Evolutionary conservation across 2,888 invertebrate species (phyloP), one percentile per base, ranked within the genome.

Genomic region (Phania funesta): DNA sequence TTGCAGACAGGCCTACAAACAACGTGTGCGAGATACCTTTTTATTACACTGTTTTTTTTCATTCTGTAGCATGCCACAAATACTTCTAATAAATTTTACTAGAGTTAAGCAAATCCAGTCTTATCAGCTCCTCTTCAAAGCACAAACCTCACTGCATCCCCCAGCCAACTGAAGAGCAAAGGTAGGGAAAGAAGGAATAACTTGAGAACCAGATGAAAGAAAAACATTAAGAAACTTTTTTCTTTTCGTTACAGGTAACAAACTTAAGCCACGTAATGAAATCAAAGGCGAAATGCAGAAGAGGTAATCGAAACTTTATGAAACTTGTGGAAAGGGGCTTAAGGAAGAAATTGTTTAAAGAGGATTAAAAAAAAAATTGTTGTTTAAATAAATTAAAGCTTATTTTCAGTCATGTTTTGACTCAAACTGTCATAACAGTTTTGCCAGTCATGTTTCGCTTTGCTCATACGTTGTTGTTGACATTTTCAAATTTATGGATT

Each of bases 81-180:
- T 35, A 46, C 16, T 52, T 41, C 67, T 68, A 82, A 83, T 85
- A 84, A 84, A 85, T 85, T 84, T 79, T 44, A n/a, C 32, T 58
- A 58, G 50, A 73, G 71, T 52, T 48, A 62, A 67, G 54, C 78
- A 81, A 84, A 78, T 84, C 81, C 83, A 48, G 80, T 58, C 83
- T 85, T 85, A 85, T 85, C 84, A 83, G 84, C 71, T 68, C 11
- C 41, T 78, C 65, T 18, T 75, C 64, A 44, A 76, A 56, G 64
- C 18, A 65, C 79, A 62, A 74, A 48, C 62, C 41, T 35, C 20
- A 22, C 32, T 50, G 29, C 82, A 78, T 82, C 82, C 79, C 78
- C 70, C 46, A 75, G 74, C 78, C 64, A 68, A 54, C 7, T 76
- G 46, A 60, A 65, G 46, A 70, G 0, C 32, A 44, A 38, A 54